Conservation (phyloP, 2,888 invertebrate species). For the Hetaerina titia region DNA sequence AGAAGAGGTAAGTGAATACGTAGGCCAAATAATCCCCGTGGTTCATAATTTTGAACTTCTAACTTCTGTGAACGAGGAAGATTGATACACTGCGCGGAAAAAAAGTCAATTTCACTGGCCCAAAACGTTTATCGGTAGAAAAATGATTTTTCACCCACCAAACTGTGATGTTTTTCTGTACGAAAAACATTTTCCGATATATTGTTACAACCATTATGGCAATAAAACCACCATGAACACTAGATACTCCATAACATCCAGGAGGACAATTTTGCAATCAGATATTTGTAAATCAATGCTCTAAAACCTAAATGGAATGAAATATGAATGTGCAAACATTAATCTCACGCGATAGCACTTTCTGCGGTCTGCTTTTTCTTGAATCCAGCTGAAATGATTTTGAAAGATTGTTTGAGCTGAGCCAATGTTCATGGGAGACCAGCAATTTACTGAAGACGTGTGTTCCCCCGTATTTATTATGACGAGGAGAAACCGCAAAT, state of each 20-base stretch:
- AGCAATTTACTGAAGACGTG: constrained; percentile 10
- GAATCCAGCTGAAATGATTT: background rate
- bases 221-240: background rate
- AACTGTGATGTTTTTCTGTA: background rate
- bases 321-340: constrained; percentile 2
- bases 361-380: background rate
- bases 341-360: background rate
- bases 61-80: background rate
- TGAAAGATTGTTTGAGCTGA: background rate
- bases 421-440: background rate
- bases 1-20: too few relatives aligned
- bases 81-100: background rate
- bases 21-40: background rate
- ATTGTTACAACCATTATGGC: background rate
- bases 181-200: background rate
- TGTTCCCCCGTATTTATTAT: background rate
- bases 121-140: background rate
- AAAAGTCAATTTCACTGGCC: background rate
- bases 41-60: background rate
- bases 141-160: background rate
- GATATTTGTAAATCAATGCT: background rate
- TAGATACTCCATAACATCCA: background rate
- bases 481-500: background rate
- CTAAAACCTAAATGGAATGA: background rate
- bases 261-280: background rate